Base-by-base conservation (phyloP, 2,113 vertebrate species). In the Festucalex cinctus region DNA sequence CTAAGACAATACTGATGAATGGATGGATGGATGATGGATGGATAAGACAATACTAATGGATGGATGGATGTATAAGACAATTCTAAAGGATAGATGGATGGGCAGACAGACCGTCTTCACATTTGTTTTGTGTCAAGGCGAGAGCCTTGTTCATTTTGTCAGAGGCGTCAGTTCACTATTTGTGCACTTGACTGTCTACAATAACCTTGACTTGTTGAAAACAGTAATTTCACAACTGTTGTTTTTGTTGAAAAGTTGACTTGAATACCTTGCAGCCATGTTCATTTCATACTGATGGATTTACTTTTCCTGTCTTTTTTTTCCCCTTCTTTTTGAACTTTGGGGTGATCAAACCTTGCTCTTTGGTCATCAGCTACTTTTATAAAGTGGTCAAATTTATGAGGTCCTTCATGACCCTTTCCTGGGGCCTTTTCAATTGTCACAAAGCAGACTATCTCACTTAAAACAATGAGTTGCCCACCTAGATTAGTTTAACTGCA, bases 121-220 rank as follows among this genome's bases (percentile, higher is more conserved):
- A 28, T 24, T 37, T 22, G 57, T 17, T 28, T 13, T 8, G 35
- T 60, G 36, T 60, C 36, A 60, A 13, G 9, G 36, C 36, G n/a
- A 60, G 56, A 59, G 32, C 7, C 16, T 19, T 59, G 20, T 36
- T 60, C 20, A 60, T 22, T 60, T 60, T 59, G 28, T 59, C 57
- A 59, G 1, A 36, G 20, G 8, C 1, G 22, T 26, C 5, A 10
- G 24, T 28, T 26, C 53, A 26, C 5, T 54, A 19, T 24, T 6
- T 54, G 24, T 14, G 53, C 53, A 22, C 28, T 53, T n/a, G n/a
- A 22, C 49, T 53, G 9, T 53, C 49, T 53, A 53, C 49, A 53
- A 53, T 53, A 53, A 9, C 24, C 9, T 19, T 49, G n/a, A 53
- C n/a, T 22, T 19, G n/a, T 22, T 53, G n/a, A 53, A 53, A 53